A percentile compares a stretch with the other conserved stretches of the same genome.
Conservation (phyloP, 2,113 vertebrate genomes). For the Dinomys branickii region DNA sequence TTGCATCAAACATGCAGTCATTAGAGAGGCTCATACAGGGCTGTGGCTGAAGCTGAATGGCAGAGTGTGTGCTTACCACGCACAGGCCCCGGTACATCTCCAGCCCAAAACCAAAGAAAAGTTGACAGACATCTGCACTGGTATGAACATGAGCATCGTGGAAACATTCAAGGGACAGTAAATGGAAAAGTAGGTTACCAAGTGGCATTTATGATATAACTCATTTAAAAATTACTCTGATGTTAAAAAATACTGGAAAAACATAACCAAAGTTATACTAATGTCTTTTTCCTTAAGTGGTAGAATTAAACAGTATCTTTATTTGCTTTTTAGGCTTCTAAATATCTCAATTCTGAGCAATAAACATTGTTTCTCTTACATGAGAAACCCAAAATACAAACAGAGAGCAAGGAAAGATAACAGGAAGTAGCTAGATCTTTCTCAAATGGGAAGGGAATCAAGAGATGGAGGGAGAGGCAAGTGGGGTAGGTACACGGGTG, state of each 20-base stretch:
- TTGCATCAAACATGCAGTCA: neutral
- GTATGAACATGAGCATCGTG: neutral
- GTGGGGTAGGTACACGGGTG: neutral
- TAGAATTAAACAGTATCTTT: neutral
- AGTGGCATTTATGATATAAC: neutral
- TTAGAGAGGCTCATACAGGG: neutral
- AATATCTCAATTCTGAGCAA: neutral
- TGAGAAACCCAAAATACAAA: neutral
- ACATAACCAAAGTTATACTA: neutral
- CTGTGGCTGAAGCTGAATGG: neutral
- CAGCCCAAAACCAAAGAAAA: neutral
- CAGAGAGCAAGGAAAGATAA: neutral
- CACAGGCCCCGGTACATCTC: neutral
- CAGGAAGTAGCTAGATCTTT: neutral
- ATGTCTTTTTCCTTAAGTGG: neutral
- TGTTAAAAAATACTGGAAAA: neutral
- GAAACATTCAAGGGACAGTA: neutral
- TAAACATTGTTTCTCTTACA: neutral
- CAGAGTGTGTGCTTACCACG: neutral
- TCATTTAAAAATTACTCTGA: constrained; percentile 1
- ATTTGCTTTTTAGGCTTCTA: neutral
- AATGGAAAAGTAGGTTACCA: neutral
- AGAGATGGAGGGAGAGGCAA: neutral
- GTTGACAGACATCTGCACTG: neutral
- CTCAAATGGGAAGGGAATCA: neutral